Evolutionary conservation across 2,797 vertebrate species (phyloP), one percentile per base, ranked within the genome.

Genomic region (Dendrocincla tyrannina): DNA sequence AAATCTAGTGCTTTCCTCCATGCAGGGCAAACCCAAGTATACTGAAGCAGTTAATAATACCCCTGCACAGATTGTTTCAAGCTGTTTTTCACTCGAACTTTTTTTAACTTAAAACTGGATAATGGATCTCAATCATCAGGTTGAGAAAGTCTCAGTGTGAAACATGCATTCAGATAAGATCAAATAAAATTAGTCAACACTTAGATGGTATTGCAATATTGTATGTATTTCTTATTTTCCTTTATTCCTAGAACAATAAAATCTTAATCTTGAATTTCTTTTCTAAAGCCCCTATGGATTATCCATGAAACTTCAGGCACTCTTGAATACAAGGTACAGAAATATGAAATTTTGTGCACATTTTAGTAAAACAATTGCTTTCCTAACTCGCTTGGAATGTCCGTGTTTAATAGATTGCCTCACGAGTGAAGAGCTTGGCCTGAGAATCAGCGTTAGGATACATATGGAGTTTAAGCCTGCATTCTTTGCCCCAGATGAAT

Each of bases 11-110:
- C 73, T 91, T 91, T 96, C 50, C 55, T 94, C 52, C 62, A 27
- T 68, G 52, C 39, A 67, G 89, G 91, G 79, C 94, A 95, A 96
- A 88, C 78, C 2, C 37, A 78, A 94, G 87, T 67, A 50, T 19
- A 67, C 28, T 60, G 62, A 91, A 84, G 53, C 30, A 91, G 62
- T 75, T 93, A 93, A 75, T 80, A 92, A 95, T 59, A 85, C 18
- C 35, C 58, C 39, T 72, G 47, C 85, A 80, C 47, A 82, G 82
- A 92, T 70, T 50, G 28, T 42, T 93, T 94, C 41, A 52, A 4
- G 7, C 30, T 64, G 60, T 69, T 88, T 72, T 75, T 33, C 47
- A 37, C 14, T 60, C 85, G 69, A 96, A 89, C 28, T 47, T 0
- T 80, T 77, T 85, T 85, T 62, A 55, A 53, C 56, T 85, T 72